phyloP scores from a whole-genome alignment of 2,113 vertebrate genomes.

The Hystrix brachyura region DNA sequence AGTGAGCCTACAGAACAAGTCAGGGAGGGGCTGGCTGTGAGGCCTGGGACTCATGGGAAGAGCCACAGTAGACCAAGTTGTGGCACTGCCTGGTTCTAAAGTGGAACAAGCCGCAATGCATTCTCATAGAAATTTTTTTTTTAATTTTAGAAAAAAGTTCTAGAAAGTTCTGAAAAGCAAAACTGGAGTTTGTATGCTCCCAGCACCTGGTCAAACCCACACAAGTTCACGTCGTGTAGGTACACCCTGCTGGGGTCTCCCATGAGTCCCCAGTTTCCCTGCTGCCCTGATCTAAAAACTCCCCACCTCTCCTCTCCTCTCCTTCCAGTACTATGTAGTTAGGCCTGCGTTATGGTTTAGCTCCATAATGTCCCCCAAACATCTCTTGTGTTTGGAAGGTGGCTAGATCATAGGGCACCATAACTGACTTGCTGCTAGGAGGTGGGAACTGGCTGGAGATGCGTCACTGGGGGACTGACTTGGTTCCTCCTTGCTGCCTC shows the following conservation, averaged over 20 bases:
- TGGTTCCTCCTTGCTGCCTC: not conserved
- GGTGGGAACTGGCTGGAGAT: not conserved
- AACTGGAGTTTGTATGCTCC: not conserved
- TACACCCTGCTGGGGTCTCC: not conserved
- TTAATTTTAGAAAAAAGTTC: not conserved
- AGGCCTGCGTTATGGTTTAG: not conserved
- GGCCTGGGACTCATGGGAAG: not conserved
- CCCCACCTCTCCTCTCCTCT: not conserved
- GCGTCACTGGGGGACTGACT: not conserved
- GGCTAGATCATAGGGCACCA: not conserved
- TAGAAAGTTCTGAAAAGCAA: not conserved
- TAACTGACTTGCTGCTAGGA: not conserved
- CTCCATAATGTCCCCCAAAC: not conserved
- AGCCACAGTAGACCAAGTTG: accelerated
- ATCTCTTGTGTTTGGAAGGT: not conserved
- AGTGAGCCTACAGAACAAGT: not conserved
- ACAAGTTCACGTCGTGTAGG: not conserved
- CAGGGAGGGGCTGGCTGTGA: not conserved
- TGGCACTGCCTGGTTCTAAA: not conserved
- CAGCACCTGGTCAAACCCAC: not conserved
- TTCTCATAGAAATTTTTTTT: not conserved
- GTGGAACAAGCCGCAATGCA: not conserved
- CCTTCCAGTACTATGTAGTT: not conserved
- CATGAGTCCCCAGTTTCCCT: not conserved
- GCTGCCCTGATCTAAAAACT: too few relatives aligned